Conservation (phyloP, 1,140 invertebrate genomes). For the Achatina immaculata region DNA sequence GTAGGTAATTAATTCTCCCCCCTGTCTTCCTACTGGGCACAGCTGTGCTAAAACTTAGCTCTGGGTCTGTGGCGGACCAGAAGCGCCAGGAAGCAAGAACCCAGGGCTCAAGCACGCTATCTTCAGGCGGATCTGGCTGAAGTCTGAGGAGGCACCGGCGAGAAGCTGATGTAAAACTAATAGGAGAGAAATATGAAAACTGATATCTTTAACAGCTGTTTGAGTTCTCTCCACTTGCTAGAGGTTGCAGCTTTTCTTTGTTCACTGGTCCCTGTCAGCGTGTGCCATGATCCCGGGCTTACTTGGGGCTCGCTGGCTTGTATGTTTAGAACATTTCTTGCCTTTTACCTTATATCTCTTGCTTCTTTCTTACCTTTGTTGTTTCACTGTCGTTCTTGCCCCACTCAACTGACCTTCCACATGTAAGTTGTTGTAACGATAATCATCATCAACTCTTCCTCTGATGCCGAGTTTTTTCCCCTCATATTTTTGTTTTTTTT, state of each 20-base stretch:
- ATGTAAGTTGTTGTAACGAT: no score
- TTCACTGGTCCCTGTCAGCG: background rate
- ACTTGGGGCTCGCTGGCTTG: no score
- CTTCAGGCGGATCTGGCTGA: background rate
- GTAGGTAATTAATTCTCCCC: conserved; percentile 6
- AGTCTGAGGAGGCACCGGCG: background rate
- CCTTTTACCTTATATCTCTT: no score
- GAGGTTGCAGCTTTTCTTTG: background rate
- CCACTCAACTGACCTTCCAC: no score
- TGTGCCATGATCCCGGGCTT: no score
- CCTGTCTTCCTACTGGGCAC: background rate
- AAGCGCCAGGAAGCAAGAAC: background rate
- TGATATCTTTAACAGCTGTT: background rate
- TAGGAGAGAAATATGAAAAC: background rate
- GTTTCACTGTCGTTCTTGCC: no score
- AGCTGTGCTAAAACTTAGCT: background rate
- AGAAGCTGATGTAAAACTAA: background rate
- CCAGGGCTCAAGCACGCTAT: background rate
- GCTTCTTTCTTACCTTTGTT: no score
- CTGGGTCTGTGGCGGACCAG: background rate
- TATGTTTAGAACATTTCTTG: no score
- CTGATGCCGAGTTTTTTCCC: no score
- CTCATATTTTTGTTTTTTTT: no score
- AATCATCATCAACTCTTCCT: no score
- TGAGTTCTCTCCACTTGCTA: background rate